A percentile compares a stretch with the other conserved stretches of the same genome.
Conservation (phyloP, 2,888 invertebrate genomes). For the Tipula vernalis region DNA sequence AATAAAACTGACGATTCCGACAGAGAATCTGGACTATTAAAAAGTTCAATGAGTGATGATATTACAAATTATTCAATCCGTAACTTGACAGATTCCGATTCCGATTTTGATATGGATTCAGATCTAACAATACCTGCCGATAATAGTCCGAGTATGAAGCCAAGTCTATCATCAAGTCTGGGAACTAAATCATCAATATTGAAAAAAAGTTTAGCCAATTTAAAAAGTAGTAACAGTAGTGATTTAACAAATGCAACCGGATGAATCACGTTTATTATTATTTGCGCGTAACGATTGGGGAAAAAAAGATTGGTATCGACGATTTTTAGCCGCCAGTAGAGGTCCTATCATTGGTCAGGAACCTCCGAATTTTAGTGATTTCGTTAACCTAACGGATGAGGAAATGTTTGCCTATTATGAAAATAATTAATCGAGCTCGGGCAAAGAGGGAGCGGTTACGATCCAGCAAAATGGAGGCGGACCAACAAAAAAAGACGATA, state of each 20-base stretch:
- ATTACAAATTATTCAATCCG: conserved; percentile 16
- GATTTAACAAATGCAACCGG: conserved; percentile 15
- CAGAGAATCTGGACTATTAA: conserved; percentile 26
- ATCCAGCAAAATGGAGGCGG: neutral
- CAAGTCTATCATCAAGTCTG: conserved; percentile 26
- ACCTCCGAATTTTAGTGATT: conserved; percentile 25
- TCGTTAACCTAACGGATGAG: conserved; percentile 26
- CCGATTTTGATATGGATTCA: conserved; percentile 29
- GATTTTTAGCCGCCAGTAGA: conserved; percentile 29
- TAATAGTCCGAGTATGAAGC: conserved; percentile 7
- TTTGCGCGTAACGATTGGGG: conserved; percentile 33
- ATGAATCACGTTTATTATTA: conserved; percentile 30
- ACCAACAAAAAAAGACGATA: neutral
- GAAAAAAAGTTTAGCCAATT: conserved; percentile 22
- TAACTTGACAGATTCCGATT: conserved; percentile 15
- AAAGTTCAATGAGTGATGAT: conserved; percentile 28
- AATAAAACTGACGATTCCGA: conserved; percentile 26
- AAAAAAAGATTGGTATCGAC: conserved; percentile 35
- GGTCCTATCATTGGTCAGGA: conserved; percentile 30
- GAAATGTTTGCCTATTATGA: conserved; percentile 18
- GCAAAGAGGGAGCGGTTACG: neutral
- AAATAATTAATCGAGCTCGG: neutral
- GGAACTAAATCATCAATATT: conserved; percentile 25
- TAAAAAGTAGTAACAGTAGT: conserved; percentile 11
- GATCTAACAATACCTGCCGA: conserved; percentile 25